Percentiles rank a stretch among this genome's conserved stretches.
These are phyloP conservation scores for Oreochromis mossambicus DNA, from an alignment of 2,797 vertebrate genomes.

Conservation along the genomic window DNA sequence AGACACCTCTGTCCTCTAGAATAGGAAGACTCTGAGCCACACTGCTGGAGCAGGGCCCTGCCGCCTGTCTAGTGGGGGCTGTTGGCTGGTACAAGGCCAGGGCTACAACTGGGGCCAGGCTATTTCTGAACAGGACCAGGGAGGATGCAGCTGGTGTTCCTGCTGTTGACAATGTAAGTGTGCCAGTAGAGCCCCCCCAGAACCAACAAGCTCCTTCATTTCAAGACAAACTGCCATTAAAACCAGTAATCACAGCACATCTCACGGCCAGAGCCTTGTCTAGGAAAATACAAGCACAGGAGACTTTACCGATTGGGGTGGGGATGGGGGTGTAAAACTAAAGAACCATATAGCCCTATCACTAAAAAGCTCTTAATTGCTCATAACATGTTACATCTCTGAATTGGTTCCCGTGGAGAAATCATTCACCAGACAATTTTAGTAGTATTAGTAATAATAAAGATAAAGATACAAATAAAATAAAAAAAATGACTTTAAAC, in stretches of 20 bases:
- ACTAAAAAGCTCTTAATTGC: neutral
- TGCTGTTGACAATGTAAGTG: conserved; percentile 41
- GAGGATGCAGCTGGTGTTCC: conserved; percentile 66
- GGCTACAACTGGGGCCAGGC: conserved; percentile 38
- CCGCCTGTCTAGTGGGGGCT: neutral
- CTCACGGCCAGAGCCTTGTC: neutral
- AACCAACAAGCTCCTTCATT: conserved; percentile 59
- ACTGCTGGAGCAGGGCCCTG: neutral
- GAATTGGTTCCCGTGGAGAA: neutral
- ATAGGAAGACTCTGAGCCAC: conserved; percentile 11
- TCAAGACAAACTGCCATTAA: conserved; percentile 32
- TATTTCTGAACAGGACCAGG: conserved; percentile 61
- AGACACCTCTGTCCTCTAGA: conserved; percentile 24
- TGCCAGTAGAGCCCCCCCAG: conserved; percentile 39
- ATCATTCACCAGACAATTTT: neutral
- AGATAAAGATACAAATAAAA: neutral
- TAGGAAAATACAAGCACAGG: neutral
- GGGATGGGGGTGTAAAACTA: neutral
- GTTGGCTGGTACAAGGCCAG: conserved; percentile 37
- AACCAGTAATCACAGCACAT: neutral
- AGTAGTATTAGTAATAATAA: neutral
- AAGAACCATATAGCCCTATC: neutral
- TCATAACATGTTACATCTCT: neutral
- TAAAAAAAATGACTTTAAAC: neutral
- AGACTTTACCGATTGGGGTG: neutral